These are phyloP conservation scores for Ennomos fuscantarius DNA, from an alignment of 2,888 invertebrate genomes.

Conservation along the genomic window DNA sequence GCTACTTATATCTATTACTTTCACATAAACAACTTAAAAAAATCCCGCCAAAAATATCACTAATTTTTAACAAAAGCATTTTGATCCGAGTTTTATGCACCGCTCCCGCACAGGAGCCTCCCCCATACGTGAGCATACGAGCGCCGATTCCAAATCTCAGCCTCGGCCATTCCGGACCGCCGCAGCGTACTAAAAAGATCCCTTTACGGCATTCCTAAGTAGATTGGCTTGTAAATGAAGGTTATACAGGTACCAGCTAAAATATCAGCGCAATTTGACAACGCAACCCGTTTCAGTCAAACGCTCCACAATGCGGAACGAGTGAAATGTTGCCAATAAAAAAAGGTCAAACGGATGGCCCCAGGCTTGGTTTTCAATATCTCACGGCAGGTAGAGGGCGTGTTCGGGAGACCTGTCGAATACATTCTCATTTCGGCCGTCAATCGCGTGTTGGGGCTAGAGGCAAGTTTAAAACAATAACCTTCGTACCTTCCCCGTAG, in stretches of 20 bases:
- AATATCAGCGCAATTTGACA: slow-evolving; percentile 77
- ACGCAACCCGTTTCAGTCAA: slow-evolving; percentile 70
- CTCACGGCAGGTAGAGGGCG: slow-evolving; percentile 65
- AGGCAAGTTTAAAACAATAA: slow-evolving; percentile 48
- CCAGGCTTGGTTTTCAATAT: slow-evolving; percentile 77
- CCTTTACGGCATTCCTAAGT: slow-evolving; percentile 57
- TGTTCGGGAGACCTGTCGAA: slow-evolving; percentile 60
- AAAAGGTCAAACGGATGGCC: slow-evolving; percentile 77
- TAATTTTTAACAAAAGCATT: slow-evolving; percentile 1
- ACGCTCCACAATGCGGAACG: slow-evolving; percentile 74
- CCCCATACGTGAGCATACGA: slow-evolving; percentile 32
- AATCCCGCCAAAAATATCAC: too few relatives aligned
- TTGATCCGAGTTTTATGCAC: neutral
- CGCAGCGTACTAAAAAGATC: slow-evolving; percentile 52
- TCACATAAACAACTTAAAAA: too few relatives aligned
- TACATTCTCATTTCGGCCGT: slow-evolving; percentile 71
- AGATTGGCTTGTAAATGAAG: slow-evolving; percentile 63
- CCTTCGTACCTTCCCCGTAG: slow-evolving; percentile 36
- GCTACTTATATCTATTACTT: too few relatives aligned
- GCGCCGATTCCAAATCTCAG: slow-evolving; percentile 36
- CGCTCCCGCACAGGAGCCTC: slow-evolving; percentile 14
- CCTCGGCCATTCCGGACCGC: slow-evolving; percentile 41
- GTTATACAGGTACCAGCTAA: slow-evolving; percentile 60
- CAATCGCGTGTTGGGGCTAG: slow-evolving; percentile 60
- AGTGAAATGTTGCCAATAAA: slow-evolving; percentile 81